Conservation (phyloP, 2,888 invertebrate genomes). For the Teleogryllus oceanicus region DNA sequence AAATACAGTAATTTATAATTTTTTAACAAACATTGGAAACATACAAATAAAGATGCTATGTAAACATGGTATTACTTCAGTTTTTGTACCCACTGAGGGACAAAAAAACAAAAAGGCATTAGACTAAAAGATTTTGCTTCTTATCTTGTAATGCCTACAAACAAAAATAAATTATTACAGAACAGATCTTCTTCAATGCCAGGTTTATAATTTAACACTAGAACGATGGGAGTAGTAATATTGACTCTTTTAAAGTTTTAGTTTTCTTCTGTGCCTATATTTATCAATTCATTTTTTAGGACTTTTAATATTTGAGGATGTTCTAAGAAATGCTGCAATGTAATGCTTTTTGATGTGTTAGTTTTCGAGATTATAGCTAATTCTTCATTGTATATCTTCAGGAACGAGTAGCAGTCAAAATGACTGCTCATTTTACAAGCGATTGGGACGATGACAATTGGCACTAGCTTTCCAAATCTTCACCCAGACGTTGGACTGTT, state of each 20-base stretch:
- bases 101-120: not conserved
- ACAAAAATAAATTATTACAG: not conserved
- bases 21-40: not conserved
- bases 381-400: no score
- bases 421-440: no score
- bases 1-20: conserved; percentile 36
- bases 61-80: not conserved
- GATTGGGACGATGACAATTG: no score
- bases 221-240: not conserved
- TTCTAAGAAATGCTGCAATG: not conserved
- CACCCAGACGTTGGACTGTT: no score
- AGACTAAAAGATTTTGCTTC: not conserved
- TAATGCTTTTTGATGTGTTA: not conserved
- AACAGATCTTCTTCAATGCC: not conserved
- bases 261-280: no score
- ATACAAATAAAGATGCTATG: not conserved
- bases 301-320: no score
- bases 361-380: not conserved
- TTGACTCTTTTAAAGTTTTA: no score
- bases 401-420: no score
- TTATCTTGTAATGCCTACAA: not conserved
- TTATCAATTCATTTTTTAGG: no score
- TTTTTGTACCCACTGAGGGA: not conserved
- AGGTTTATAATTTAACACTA: not conserved
- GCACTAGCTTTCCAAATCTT: no score